A percentile compares a stretch with the other conserved stretches of the same genome.
Evolutionary conservation across 2,888 invertebrate genomes (phyloP).

Genomic region (Dryobota labecula): DNA sequence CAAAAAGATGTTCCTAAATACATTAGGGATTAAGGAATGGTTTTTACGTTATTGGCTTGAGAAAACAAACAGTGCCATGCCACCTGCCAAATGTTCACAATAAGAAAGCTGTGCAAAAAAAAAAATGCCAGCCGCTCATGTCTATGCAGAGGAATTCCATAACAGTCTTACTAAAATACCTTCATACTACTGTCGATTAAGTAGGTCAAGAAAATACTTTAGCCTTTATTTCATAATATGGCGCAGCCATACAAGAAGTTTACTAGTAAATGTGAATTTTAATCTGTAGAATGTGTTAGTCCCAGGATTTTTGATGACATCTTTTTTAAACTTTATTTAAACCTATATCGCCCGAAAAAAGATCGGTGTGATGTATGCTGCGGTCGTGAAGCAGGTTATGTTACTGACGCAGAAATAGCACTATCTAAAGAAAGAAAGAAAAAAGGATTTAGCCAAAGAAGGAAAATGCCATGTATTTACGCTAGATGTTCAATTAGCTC

Average conservation of each 20-base stretch:
- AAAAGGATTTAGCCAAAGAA: slow-evolving; percentile 15
- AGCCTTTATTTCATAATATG: background rate
- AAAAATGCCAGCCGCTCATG: too few species aligned
- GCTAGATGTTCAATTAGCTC: slow-evolving; percentile 17
- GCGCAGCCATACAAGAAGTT: background rate
- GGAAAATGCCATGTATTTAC: slow-evolving; percentile 18
- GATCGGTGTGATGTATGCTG: slow-evolving; percentile 19
- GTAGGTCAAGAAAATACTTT: slow-evolving; percentile 3
- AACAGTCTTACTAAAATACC: too few species aligned
- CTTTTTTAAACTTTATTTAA: slow-evolving; percentile 10
- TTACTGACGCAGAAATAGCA: slow-evolving; percentile 9
- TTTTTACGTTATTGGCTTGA: too few species aligned
- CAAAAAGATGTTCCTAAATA: too few species aligned
- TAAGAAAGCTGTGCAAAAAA: too few species aligned
- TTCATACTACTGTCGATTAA: background rate
- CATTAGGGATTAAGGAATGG: too few species aligned
- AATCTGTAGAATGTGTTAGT: slow-evolving; percentile 23
- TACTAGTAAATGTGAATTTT: slow-evolving; percentile 18
- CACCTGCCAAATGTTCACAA: too few species aligned
- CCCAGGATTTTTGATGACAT: slow-evolving; percentile 19
- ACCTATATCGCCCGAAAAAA: slow-evolving; percentile 21
- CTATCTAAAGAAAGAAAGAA: slow-evolving; percentile 12
- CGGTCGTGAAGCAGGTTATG: slow-evolving; percentile 10
- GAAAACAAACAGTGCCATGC: too few species aligned
- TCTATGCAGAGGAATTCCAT: too few species aligned